Percentiles rank a stretch among this genome's conserved stretches.
Evolutionary conservation across 2,888 invertebrate species (phyloP).

Genomic region (Penaeus monodon): DNA sequence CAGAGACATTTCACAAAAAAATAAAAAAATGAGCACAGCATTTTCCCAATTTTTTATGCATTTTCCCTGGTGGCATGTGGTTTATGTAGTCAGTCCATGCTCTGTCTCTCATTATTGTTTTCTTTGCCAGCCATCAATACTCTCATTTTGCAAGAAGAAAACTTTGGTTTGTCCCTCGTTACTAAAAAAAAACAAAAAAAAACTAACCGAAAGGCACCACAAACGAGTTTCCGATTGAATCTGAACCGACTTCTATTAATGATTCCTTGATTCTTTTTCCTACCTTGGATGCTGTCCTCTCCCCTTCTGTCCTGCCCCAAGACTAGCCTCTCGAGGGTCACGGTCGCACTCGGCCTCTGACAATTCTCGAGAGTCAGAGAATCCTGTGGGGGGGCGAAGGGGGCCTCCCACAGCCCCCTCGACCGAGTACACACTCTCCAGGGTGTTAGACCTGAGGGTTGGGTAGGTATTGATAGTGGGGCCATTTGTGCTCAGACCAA

Average conservation of each 20-base stretch:
- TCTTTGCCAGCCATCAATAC: too few species aligned
- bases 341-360: constrained; percentile 67
- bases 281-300: constrained; percentile 39
- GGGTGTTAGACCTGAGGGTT: constrained; percentile 60
- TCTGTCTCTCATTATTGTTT: too few species aligned
- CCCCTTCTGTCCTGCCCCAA: constrained; percentile 1
- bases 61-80: too few species aligned
- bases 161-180: too few species aligned
- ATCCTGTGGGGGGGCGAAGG: constrained; percentile 67
- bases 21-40: too few species aligned
- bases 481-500: not conserved
- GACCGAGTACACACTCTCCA: constrained; percentile 65
- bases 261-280: not conserved
- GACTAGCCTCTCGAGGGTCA: constrained; percentile 44
- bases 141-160: too few species aligned
- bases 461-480: constrained; percentile 10
- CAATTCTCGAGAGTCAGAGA: constrained; percentile 67
- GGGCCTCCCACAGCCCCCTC: constrained; percentile 65
- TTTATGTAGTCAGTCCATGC: too few species aligned
- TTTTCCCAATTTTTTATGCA: too few species aligned
- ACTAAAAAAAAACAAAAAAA: too few species aligned
- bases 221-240: too few species aligned
- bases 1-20: too few species aligned
- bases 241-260: not conserved
- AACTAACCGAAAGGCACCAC: too few species aligned